These are phyloP conservation scores for Pseudolycoriella hygida DNA, from an alignment of 2,888 invertebrate species.

Conservation along the genomic window DNA sequence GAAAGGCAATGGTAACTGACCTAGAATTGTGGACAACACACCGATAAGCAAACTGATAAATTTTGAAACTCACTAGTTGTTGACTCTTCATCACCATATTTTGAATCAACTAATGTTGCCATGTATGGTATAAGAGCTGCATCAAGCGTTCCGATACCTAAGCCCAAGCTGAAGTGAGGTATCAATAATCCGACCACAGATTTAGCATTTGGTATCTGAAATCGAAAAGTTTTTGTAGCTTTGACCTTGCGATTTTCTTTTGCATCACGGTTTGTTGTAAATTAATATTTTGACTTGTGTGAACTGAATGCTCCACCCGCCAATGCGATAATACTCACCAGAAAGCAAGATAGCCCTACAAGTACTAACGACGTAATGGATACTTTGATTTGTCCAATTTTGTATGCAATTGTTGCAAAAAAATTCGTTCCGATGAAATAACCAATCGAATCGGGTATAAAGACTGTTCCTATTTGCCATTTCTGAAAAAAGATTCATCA, in stretches of 20 bases:
- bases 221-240: conserved; percentile 6
- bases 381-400: conserved; percentile 44
- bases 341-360: conserved; percentile 42
- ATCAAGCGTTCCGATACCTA: conserved; percentile 65
- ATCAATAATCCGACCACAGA: conserved; percentile 43
- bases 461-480: conserved; percentile 66
- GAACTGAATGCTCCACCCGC: neutral
- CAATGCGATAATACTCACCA: conserved; percentile 29
- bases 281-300: no score
- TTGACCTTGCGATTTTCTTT: no score
- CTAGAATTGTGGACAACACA: neutral
- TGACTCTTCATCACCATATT: conserved; percentile 21
- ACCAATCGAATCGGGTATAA: conserved; percentile 71
- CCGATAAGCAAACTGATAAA: no score
- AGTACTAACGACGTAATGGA: conserved; percentile 42
- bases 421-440: conserved; percentile 68
- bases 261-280: no score
- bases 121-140: conserved; percentile 62
- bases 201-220: conserved; percentile 44
- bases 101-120: conserved; percentile 49
- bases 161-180: conserved; percentile 63
- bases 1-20: no score
- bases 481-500: conserved; percentile 23
- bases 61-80: conserved; percentile 8
- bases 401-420: conserved; percentile 47